Conservation (phyloP, 2,888 invertebrate species). For the Boloria selene region DNA sequence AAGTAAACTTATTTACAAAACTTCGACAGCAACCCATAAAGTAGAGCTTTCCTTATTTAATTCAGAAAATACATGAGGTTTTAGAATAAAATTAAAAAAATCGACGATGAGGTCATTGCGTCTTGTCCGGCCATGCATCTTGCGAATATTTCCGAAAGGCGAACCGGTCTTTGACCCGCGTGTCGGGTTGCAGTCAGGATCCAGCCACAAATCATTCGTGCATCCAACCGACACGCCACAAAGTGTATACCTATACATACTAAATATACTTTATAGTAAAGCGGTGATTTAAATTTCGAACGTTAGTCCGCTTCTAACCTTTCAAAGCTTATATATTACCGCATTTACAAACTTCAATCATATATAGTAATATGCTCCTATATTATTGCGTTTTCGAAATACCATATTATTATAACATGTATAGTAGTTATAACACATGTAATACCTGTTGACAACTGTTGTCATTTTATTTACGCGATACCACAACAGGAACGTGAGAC, state of each 20-base stretch:
- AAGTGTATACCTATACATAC: constrained; percentile 15
- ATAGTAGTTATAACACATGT: no score
- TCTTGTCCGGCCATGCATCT: constrained; percentile 54
- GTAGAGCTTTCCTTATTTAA: constrained; percentile 11
- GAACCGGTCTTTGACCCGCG: constrained; percentile 77
- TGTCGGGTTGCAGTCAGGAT: constrained; percentile 58
- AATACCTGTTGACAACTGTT: no score
- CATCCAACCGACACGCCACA: constrained; percentile 41
- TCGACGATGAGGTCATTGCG: constrained; percentile 69
- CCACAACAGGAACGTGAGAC: no score
- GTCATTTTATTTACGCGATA: no score
- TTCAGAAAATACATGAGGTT: constrained; percentile 18
- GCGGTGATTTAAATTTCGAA: neutral
- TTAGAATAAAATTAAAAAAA: constrained; percentile 26
- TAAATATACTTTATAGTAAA: constrained; percentile 22
- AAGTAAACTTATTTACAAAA: neutral
- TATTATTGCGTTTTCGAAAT: no score
- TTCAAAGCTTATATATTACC: no score
- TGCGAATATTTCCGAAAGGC: constrained; percentile 71
- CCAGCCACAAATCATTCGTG: constrained; percentile 62
- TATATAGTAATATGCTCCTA: no score
- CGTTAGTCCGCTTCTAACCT: neutral
- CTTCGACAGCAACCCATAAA: neutral
- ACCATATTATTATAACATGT: no score
- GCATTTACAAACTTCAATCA: no score